phyloP scores from a whole-genome alignment of 1,140 invertebrate genomes.

The Neodiprion virginianus region DNA sequence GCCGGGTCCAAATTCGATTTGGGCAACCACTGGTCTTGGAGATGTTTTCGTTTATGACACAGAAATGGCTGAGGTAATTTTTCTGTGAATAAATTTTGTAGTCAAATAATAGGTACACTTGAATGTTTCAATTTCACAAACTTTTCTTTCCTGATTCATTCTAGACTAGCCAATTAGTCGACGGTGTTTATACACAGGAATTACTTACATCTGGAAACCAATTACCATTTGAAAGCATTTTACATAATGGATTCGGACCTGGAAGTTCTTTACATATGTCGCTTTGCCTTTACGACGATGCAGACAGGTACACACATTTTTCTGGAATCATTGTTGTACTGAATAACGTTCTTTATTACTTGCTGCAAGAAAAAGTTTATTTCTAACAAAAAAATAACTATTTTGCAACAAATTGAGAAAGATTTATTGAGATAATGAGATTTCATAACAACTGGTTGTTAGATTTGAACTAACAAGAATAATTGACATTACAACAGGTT shows the following conservation, averaged over 20 bases:
- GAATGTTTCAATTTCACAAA: no score
- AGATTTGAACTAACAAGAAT: no score
- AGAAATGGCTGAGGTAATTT: conserved; percentile 56
- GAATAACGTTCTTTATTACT: conserved; percentile 6
- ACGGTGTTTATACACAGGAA: conserved; percentile 65
- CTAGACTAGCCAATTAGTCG: conserved; percentile 52
- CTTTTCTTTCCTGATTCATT: conserved; percentile 19
- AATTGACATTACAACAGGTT: conserved; percentile 51
- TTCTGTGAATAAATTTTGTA: background rate
- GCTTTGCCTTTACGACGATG: conserved; percentile 76
- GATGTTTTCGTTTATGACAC: conserved; percentile 84
- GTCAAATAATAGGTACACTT: background rate
- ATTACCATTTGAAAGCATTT: conserved; percentile 67
- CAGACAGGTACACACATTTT: conserved; percentile 61
- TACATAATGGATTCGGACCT: conserved; percentile 69
- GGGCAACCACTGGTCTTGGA: conserved; percentile 79
- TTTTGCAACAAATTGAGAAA: no score
- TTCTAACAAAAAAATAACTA: no score
- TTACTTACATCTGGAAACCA: conserved; percentile 74
- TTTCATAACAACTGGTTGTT: no score
- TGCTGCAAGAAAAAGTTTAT: background rate
- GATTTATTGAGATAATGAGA: no score
- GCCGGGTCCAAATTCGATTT: conserved; percentile 75
- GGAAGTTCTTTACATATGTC: conserved; percentile 71
- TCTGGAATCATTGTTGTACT: background rate